Base-by-base conservation (phyloP, 2,113 vertebrate species). In the Synchiropus splendidus region DNA sequence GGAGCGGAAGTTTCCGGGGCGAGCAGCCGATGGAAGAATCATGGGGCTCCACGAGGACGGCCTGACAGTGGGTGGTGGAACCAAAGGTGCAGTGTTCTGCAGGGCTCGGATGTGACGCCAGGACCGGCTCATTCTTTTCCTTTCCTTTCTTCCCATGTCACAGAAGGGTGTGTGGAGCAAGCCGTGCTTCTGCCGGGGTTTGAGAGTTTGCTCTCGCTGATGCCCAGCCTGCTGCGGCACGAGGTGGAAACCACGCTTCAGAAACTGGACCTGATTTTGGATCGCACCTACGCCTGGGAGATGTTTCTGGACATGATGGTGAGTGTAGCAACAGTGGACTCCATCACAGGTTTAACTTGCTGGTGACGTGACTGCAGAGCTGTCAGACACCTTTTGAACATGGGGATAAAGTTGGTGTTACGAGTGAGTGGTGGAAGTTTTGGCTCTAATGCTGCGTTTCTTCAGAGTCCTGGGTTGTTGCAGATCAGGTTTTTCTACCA, bases 281-380 rank as follows among this genome's bases (percentile, higher is more conserved):
- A 90, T 42, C 57, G 50, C 6, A 82, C 81, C 0, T 90, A 83
- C 1, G 85, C 85, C 2, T 77, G 80, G 64, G 90, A 93, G 38
- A 67, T 90, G 72, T 90, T 91, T 49, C 48, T 81, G 1, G 80
- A 83, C 16, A 83, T 90, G 85, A 85, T 90, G 86, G 90, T 92
- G 59, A 72, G 57, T n/a, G 12, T 1, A 9, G 11, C 5, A 11
- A n/a, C 10, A 5, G 5, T 5, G 13, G 2, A 30, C 16, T 12
- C 10, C 13, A 33, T 27, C 4, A 27, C 21, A 27, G 8, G 8
- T 27, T 27, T 27, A 27, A 27, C n/a, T n/a, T n/a, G n/a, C n/a
- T n/a, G n/a, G n/a, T n/a, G n/a, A n/a, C n/a, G n/a, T n/a, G n/a
- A n/a, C n/a, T n/a, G n/a, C n/a, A n/a, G n/a, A n/a, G n/a, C n/a